Evolutionary conservation across 2,797 vertebrate species (phyloP).

Genomic region (Acipenser transmontanus): DNA sequence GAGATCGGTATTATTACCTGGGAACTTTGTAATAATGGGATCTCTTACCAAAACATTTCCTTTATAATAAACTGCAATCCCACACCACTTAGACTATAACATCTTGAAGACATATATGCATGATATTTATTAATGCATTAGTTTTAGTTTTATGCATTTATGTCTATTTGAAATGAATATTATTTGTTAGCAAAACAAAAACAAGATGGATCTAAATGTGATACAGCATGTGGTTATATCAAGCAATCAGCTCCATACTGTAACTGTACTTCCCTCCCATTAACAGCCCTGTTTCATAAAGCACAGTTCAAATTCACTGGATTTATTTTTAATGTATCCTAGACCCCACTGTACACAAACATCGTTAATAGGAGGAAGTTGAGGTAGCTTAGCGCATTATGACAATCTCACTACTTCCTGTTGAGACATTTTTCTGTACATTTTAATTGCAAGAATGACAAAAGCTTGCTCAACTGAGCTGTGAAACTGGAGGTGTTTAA

Average conservation of each 20-base stretch:
- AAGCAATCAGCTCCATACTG: background rate
- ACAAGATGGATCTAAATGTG: background rate
- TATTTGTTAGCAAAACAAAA: background rate
- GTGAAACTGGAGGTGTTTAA: background rate
- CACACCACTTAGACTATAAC: too few species aligned
- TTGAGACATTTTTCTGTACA: background rate
- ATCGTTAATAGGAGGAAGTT: background rate
- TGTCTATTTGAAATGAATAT: too few species aligned
- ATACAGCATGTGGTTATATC: background rate
- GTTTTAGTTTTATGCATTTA: too few species aligned
- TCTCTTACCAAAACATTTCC: too few species aligned
- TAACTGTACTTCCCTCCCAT: background rate
- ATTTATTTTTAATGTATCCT: background rate
- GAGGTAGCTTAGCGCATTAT: background rate
- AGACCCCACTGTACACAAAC: background rate
- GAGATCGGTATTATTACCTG: too few species aligned
- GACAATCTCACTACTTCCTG: background rate
- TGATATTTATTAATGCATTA: too few species aligned
- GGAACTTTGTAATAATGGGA: too few species aligned
- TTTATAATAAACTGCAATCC: too few species aligned
- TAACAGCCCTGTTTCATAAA: background rate
- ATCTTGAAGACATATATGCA: too few species aligned
- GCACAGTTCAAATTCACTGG: background rate
- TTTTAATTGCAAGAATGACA: background rate
- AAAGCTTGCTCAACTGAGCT: background rate